phyloP scores from a whole-genome alignment of 2,797 vertebrate genomes.

The Acridotheres tristis region DNA sequence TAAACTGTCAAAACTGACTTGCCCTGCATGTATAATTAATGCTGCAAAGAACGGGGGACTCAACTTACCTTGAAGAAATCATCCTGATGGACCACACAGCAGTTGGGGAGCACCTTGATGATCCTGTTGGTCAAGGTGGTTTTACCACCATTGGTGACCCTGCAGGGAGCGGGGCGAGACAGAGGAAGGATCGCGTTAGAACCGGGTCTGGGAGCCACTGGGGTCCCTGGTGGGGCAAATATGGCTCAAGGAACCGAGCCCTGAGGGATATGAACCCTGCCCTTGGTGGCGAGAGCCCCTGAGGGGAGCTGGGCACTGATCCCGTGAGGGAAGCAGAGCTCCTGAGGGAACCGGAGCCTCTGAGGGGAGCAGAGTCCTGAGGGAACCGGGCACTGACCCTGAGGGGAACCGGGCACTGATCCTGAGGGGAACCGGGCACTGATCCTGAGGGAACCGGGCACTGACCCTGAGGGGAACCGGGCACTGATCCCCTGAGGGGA shows the following conservation, averaged over 20 bases:
- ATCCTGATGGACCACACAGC: constrained; percentile 94
- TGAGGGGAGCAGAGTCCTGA: background rate
- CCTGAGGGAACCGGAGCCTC: background rate
- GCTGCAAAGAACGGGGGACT: rapidly evolving
- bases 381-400: background rate
- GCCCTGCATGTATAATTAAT: rapidly evolving
- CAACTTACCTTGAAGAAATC: constrained; percentile 94
- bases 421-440: background rate
- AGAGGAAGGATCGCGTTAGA: background rate
- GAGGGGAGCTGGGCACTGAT: background rate
- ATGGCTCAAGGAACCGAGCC: too few relatives aligned
- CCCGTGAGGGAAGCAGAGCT: background rate
- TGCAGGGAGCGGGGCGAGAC: constrained; percentile 18
- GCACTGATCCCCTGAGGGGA: too few relatives aligned
- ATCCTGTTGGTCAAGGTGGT: constrained; percentile 90
- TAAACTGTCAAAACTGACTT: background rate
- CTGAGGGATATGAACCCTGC: background rate
- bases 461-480: too few relatives aligned
- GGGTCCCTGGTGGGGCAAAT: background rate
- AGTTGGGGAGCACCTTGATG: constrained; percentile 86
- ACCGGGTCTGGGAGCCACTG: background rate
- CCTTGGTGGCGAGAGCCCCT: background rate
- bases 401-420: background rate
- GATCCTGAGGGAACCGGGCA: too few relatives aligned
- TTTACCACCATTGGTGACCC: constrained; percentile 95